Evolutionary conservation across 2,113 vertebrate species (phyloP).

Genomic region (Datnioides undecimradiatus): DNA sequence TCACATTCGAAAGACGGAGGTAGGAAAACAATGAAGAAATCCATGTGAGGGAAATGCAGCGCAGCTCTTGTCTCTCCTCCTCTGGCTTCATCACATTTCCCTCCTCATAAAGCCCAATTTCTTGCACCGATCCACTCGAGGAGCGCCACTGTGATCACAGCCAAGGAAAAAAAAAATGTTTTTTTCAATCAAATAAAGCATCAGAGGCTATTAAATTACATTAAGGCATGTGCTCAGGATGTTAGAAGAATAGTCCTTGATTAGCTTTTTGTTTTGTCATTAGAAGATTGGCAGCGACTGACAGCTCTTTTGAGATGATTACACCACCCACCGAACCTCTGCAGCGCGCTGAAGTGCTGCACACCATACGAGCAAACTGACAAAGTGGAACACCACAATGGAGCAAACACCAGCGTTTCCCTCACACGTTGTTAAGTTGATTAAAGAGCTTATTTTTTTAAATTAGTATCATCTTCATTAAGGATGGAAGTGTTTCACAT

Average conservation of each 20-base stretch:
- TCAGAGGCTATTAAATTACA: not conserved
- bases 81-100: not conserved
- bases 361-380: conserved; percentile 10
- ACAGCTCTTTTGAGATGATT: conserved; percentile 32
- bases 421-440: conserved; percentile 10
- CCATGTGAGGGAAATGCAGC: too few relatives aligned
- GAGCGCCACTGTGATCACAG: not conserved
- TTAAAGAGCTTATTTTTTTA: conserved; percentile 14
- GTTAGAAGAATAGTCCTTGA: conserved; percentile 15
- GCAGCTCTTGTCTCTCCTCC: not conserved
- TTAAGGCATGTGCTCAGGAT: not conserved
- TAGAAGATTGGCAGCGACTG: conserved; percentile 1
- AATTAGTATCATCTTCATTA: conserved; percentile 27
- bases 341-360: not conserved
- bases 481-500: conserved; percentile 1
- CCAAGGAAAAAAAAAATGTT: not conserved
- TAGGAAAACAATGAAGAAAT: not conserved
- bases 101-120: too few relatives aligned
- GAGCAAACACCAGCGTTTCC: conserved; percentile 1
- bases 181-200: not conserved
- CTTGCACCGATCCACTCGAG: not conserved
- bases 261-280: conserved; percentile 25
- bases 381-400: not conserved
- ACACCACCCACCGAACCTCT: conserved; percentile 37
- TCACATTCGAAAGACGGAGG: not conserved